Evolutionary conservation across 2,888 invertebrate genomes (phyloP).

Genomic region (Scaptomyza caliginosa): DNA sequence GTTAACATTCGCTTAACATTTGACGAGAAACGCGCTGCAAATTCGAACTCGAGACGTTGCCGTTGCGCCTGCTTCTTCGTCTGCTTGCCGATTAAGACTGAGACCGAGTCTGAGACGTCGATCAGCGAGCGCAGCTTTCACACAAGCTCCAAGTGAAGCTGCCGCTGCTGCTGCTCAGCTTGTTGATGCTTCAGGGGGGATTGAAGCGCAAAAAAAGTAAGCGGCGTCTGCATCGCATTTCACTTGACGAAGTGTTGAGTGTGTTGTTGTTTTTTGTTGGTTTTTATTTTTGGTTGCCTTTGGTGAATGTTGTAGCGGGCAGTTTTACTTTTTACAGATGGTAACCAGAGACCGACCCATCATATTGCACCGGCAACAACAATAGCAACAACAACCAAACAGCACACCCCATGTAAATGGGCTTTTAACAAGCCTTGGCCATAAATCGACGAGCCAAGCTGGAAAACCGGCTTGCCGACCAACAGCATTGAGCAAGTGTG

Average conservation of each 20-base stretch:
- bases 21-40: constrained; percentile 57
- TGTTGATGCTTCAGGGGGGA: constrained; percentile 14
- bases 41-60: constrained; percentile 34
- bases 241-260: constrained; percentile 56
- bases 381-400: not conserved
- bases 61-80: constrained; percentile 57
- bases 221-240: constrained; percentile 65
- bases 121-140: constrained; percentile 65
- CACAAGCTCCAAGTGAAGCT: constrained; percentile 65
- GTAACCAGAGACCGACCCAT: constrained; percentile 20
- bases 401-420: constrained; percentile 69
- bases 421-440: constrained; percentile 71
- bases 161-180: constrained; percentile 6
- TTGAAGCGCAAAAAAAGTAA: constrained; percentile 62
- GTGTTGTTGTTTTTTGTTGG: constrained; percentile 17
- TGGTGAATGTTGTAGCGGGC: constrained; percentile 68
- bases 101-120: constrained; percentile 31
- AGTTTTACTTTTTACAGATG: constrained; percentile 78
- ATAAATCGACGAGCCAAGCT: constrained; percentile 61
- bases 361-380: constrained; percentile 53
- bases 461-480: constrained; percentile 44
- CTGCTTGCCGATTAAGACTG: constrained; percentile 57
- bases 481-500: constrained; percentile 78
- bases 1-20: constrained; percentile 67
- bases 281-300: constrained; percentile 51